These are phyloP conservation scores for Germaria angustata DNA, from an alignment of 2,888 invertebrate genomes.

Conservation along the genomic window DNA sequence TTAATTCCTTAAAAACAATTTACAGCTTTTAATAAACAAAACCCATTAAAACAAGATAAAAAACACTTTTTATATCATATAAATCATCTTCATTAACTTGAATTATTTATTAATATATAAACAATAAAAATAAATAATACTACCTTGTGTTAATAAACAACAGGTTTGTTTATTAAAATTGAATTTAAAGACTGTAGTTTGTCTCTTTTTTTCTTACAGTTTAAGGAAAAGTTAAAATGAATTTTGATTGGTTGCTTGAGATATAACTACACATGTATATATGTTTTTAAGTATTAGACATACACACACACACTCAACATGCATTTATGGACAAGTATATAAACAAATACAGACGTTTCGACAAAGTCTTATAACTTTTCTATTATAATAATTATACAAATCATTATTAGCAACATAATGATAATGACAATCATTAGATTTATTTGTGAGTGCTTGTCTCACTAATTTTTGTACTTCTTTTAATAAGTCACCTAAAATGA, in stretches of 20 bases:
- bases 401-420: slow-evolving; percentile 33
- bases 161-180: slow-evolving; percentile 28
- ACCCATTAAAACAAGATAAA: not conserved
- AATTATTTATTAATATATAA: slow-evolving; percentile 29
- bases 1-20: slow-evolving; percentile 28
- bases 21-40: not conserved
- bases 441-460: slow-evolving; percentile 8
- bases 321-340: not conserved
- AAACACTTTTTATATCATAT: not conserved
- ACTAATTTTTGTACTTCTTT: slow-evolving; percentile 22
- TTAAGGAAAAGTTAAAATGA: slow-evolving; percentile 39
- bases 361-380: slow-evolving; percentile 31
- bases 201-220: slow-evolving; percentile 48
- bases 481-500: slow-evolving; percentile 24
- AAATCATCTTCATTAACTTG: slow-evolving; percentile 45
- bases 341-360: slow-evolving; percentile 17
- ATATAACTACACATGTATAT: not conserved
- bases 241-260: slow-evolving; percentile 53
- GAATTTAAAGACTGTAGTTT: not conserved
- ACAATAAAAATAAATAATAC: slow-evolving; percentile 1
- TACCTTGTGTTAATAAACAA: slow-evolving; percentile 10
- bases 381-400: slow-evolving; percentile 25
- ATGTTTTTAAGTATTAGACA: not conserved
- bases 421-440: slow-evolving; percentile 22
- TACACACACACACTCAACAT: not conserved